These are phyloP conservation scores for Paedocypris sp. DNA, from an alignment of 2,113 vertebrate species.

Conservation along the genomic window DNA sequence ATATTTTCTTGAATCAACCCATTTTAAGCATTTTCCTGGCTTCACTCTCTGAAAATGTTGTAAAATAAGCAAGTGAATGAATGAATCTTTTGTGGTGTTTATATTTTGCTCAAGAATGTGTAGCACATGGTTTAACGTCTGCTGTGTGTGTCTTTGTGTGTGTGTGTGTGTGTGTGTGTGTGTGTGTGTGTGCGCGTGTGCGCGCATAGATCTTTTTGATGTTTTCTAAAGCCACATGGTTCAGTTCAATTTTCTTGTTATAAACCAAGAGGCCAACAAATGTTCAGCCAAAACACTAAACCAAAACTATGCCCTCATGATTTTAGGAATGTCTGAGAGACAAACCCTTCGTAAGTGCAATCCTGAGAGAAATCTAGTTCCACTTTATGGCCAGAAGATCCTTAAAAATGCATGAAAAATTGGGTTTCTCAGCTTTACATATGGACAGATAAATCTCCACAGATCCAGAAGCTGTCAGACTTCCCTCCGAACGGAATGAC, in stretches of 20 bases:
- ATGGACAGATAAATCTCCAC: conserved; percentile 22
- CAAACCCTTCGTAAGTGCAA: not conserved
- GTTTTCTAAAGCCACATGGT: conserved; percentile 30
- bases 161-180: conserved; percentile 1
- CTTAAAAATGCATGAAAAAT: conserved; percentile 8
- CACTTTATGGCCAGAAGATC: not conserved
- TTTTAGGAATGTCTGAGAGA: conserved; percentile 9
- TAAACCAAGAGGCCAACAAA: conserved; percentile 19
- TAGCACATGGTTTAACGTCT: not conserved
- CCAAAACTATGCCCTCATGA: conserved; percentile 12
- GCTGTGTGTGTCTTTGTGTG: not conserved
- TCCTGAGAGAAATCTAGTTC: conserved; percentile 3
- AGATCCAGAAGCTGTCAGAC: not conserved
- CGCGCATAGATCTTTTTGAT: conserved; percentile 17
- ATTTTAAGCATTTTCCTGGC: not conserved
- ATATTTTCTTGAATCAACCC: not conserved
- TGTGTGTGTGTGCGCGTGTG: not conserved
- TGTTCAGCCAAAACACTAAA: conserved; percentile 8
- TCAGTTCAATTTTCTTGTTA: conserved; percentile 3
- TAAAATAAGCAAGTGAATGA: not conserved
- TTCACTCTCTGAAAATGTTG: not conserved
- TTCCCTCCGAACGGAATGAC: conserved; percentile 5
- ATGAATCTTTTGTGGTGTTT: not conserved
- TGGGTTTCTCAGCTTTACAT: not conserved
- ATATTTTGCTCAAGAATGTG: not conserved